Base-by-base conservation (phyloP, 2,888 invertebrate species). In the Zaprionus bogoriensis region DNA sequence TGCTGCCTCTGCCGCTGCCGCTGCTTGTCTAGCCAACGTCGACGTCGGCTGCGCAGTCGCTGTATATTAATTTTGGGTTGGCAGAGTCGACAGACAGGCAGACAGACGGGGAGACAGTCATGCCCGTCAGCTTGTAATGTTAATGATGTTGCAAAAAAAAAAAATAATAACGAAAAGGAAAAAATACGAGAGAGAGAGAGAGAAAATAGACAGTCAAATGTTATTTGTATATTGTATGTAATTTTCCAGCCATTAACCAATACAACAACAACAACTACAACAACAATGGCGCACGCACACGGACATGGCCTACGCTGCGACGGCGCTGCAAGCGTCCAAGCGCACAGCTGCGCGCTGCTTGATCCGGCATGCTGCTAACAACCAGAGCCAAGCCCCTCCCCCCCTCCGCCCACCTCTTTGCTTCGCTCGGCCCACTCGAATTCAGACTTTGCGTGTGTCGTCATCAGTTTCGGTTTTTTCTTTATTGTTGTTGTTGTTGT, bases 161-260 rank as follows among this genome's bases (percentile, higher is more conserved):
- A 36, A 22, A 12, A 12, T 3, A 53, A 23, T 32, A 41, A 39
- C 50, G 60, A 44, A 36, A 25, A 23, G 39, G 36, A 38, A 52
- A 39, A 53, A 50, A 54, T 55, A 6, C 32, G 14, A 32, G 32
- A 6, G 12, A 14, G 12, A 14, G 12, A 32, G 10, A 28, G 14
- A 32, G 14, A n/a, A 32, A 12, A 36, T 32, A 32, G 14, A 14
- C 44, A 57, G 20, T 38, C 69, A 67, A 61, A 70, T 62, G 50
- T 54, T 63, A 36, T 48, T 68, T 55, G 28, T 55, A 47, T 50
- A 45, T 25, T 48, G 25, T 58, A 68, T 71, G 50, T 81, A 72
- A 84, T 84, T 84, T 79, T 75, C 75, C 82, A 84, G 69, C 75
- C 67, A 80, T 83, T 83, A 80, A 83, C 63, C 74, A 82, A 71